Evolutionary conservation across 2,888 invertebrate species (phyloP).

Genomic region (Tetragonula carbonaria): DNA sequence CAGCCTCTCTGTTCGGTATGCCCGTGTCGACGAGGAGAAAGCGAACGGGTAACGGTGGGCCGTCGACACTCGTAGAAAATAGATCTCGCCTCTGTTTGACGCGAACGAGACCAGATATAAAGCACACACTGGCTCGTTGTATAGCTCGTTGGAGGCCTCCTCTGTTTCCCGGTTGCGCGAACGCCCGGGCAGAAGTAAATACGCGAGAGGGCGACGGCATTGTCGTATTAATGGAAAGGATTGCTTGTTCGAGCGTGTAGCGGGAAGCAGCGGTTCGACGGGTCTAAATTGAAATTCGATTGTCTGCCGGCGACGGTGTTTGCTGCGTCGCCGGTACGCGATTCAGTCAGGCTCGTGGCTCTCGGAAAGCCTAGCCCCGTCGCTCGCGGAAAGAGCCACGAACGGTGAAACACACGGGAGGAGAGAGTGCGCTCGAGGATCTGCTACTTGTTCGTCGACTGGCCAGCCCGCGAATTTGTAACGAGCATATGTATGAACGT

Average conservation of each 20-base stretch:
- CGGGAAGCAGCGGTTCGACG: constrained; percentile 78
- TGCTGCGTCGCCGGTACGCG: constrained; percentile 60
- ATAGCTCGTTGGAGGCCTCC: not conserved
- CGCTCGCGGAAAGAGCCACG: constrained; percentile 50
- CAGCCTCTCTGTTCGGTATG: not conserved
- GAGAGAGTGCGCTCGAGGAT: constrained; percentile 29
- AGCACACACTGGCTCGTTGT: not conserved
- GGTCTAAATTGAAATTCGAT: constrained; percentile 83
- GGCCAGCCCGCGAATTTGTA: constrained; percentile 64
- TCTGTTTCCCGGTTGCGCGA: constrained; percentile 58
- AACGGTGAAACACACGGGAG: too few species aligned
- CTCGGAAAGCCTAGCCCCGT: not conserved
- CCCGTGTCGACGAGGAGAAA: constrained; percentile 1
- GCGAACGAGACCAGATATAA: not conserved
- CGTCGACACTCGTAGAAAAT: constrained; percentile 57
- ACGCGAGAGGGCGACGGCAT: constrained; percentile 77
- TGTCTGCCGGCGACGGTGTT: constrained; percentile 77
- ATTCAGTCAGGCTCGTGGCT: constrained; percentile 54
- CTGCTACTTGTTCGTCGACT: constrained; percentile 61
- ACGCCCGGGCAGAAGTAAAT: constrained; percentile 69
- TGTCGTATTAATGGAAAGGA: constrained; percentile 83
- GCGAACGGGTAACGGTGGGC: not conserved
- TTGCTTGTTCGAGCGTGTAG: constrained; percentile 80
- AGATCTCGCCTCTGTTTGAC: constrained; percentile 46
- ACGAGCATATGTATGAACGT: constrained; percentile 55